phyloP scores from a whole-genome alignment of 2,113 vertebrate species.

The Eupsittula cactorum region DNA sequence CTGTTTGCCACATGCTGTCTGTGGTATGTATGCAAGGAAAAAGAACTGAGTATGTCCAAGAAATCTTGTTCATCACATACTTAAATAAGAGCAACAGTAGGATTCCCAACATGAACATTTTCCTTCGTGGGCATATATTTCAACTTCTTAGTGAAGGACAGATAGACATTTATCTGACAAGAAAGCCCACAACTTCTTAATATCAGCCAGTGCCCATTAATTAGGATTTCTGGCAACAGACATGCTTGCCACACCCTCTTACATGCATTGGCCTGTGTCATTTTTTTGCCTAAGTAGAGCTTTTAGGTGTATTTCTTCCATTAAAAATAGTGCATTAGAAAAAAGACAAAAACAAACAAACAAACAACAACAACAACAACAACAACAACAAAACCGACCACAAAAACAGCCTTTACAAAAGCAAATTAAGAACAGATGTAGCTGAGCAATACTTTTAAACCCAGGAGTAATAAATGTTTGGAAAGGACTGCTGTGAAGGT shows the following conservation, averaged over 20 bases:
- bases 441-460: constrained; percentile 66
- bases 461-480: constrained; percentile 71
- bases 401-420: constrained; percentile 32
- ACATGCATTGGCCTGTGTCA: background rate
- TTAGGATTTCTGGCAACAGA: background rate
- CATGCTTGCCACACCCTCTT: constrained; percentile 1
- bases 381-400: background rate
- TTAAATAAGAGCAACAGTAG: background rate
- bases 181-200: background rate
- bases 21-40: background rate
- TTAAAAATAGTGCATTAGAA: background rate
- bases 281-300: background rate
- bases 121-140: background rate
- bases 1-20: background rate
- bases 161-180: background rate
- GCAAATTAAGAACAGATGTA: constrained; percentile 69
- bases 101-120: constrained; percentile 2
- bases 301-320: constrained; percentile 9
- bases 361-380: background rate
- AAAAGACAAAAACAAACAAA: background rate
- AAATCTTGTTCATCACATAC: background rate
- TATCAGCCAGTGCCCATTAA: background rate
- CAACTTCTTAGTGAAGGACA: background rate
- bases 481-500: constrained; percentile 71
- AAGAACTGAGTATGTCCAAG: background rate